Base-by-base conservation (phyloP, 2,113 vertebrate genomes). In the Dipodomys ordii region DNA sequence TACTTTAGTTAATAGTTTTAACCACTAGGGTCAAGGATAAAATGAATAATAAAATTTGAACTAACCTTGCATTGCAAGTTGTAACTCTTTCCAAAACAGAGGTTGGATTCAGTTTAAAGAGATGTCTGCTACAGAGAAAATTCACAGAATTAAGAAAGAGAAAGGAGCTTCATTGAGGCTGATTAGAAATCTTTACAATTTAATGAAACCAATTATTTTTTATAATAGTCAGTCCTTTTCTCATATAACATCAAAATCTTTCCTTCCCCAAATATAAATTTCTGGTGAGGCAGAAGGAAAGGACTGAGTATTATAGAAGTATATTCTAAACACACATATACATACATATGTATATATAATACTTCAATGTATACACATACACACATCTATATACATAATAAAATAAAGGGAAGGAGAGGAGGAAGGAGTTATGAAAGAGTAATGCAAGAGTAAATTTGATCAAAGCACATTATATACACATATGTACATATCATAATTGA, bases 1-100 rank as follows among this genome's bases (percentile, higher is more conserved):
- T 96, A 95, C 93, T 96, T 60, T 95, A 95, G 90, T 96, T 96
- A 96, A 96, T 95, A 95, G 95, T 95, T 95, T 95, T 94, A 96
- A 95, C 84, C 93, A 96, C 93, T 78, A 85, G 96, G 49, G 69
- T 92, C 87, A 96, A 97, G 92, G 86, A 98, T 96, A 0, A 25
- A 77, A 94, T 97, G 74, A 88, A 91, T 96, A 96, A 94, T n/a
- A 91, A 96, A 97, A 77, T 94, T 88, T 93, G 95, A 94, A 95
- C 92, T 95, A 96, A 83, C 62, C 92, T 95, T 64, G 76, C 88
- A 90, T 79, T 87, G 73, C 79, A 90, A 94, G 85, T 2, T 95
- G 62, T 78, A 64, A 32, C 81, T 97, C 91, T 76, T 96, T 96
- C 60, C 53, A 93, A 90, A 95, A 67, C 30, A 90, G 22, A 53